These are phyloP conservation scores for Xiphophorus birchmanni DNA, from an alignment of 2,797 vertebrate species.

Conservation along the genomic window DNA sequence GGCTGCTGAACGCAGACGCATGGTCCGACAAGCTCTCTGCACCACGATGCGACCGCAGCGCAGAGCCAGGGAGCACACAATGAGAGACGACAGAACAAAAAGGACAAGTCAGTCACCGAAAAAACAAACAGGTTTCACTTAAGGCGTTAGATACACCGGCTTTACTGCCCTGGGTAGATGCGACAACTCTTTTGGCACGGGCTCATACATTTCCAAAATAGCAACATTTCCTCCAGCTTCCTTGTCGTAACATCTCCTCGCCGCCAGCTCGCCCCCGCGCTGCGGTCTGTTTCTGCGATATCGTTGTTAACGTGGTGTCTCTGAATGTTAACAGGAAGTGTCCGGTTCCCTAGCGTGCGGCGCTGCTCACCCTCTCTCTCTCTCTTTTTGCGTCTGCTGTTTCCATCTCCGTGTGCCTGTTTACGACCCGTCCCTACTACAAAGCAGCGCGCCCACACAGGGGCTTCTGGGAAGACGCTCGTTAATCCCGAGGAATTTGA, in stretches of 20 bases:
- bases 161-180: constrained; percentile 10
- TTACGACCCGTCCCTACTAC: constrained; percentile 47
- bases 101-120: constrained; percentile 17
- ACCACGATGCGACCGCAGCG: constrained; percentile 13
- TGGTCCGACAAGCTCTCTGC: constrained; percentile 97
- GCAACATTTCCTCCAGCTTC: constrained; percentile 22
- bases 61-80: constrained; percentile 7
- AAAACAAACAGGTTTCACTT: constrained; percentile 13
- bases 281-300: constrained; percentile 30
- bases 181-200: not conserved
- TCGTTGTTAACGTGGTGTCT: constrained; percentile 48
- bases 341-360: constrained; percentile 32
- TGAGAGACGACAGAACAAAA: not conserved
- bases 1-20: constrained; percentile 96
- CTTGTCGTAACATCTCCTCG: constrained; percentile 21
- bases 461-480: constrained; percentile 38
- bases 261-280: constrained; percentile 11
- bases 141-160: constrained; percentile 6
- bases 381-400: constrained; percentile 33
- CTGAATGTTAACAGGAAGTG: constrained; percentile 20
- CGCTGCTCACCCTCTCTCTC: not conserved
- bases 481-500: constrained; percentile 60
- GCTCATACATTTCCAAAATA: constrained; percentile 25
- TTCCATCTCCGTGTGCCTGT: constrained; percentile 40
- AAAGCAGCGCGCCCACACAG: constrained; percentile 29